phyloP scores from a whole-genome alignment of 2,113 vertebrate species.

The Vidua macroura region DNA sequence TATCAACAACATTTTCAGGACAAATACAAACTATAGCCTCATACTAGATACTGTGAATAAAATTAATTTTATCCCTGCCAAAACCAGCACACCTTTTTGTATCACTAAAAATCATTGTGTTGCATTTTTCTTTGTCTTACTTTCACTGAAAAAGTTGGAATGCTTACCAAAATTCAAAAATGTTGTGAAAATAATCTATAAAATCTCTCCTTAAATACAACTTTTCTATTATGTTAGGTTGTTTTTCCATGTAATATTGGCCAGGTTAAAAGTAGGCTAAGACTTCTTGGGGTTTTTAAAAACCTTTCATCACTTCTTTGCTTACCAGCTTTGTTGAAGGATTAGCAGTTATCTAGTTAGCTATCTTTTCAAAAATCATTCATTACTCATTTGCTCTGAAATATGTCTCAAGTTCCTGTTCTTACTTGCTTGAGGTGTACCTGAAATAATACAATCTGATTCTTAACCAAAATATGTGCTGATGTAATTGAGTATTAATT shows the following conservation, averaged over 20 bases:
- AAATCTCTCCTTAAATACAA: neutral
- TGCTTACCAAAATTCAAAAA: neutral
- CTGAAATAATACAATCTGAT: neutral
- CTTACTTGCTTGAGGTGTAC: neutral
- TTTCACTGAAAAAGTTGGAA: neutral
- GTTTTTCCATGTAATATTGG: neutral
- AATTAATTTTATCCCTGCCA: neutral
- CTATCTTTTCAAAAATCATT: neutral
- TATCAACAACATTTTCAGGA: neutral
- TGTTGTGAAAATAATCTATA: neutral
- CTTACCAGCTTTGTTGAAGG: neutral
- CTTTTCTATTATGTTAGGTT: neutral
- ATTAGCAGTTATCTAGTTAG: neutral
- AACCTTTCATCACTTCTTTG: neutral
- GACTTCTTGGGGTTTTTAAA: rapidly evolving
- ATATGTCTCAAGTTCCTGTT: neutral
- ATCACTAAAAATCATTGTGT: neutral
- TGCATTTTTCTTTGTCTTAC: neutral
- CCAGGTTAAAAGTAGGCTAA: neutral
- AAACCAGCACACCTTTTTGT: neutral
- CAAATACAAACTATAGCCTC: neutral
- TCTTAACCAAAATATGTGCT: neutral
- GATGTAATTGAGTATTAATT: neutral
- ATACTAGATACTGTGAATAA: neutral
- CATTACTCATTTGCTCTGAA: neutral